Evolutionary conservation across 1,140 invertebrate genomes (phyloP), one percentile per base, ranked within the genome.

Genomic region (Mamestra configurata): DNA sequence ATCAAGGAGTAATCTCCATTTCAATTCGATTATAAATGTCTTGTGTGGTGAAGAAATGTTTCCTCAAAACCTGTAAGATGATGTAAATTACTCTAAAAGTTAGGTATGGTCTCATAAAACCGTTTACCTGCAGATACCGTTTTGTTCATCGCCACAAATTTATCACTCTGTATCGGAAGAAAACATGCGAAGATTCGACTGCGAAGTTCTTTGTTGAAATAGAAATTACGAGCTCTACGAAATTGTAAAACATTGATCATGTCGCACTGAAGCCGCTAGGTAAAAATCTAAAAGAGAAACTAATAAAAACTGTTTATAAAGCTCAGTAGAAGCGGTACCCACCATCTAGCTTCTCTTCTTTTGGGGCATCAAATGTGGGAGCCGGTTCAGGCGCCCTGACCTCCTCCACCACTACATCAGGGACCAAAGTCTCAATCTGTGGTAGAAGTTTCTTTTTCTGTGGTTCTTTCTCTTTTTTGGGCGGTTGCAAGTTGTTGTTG

Each of bases 391-490:
- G 71, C 4, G 73, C 81, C 15, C 66, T 64, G 27, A 59, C 79
- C 66, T 88, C 82, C 13, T 88, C 84, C 31, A 66, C 81, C 22
- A 66, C 80, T 4, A 55, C 77, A 49, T 88, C 79, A 7, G 72
- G 10, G 7, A 77, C 43, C 11, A 57, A 53, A 7, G 66, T 78
- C 70, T 85, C 79, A 46, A 73, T 77, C 20, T 90, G 86, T 51
- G 85, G 84, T 53, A 84, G 71, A 11, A 57, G 61, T 85, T 96
- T 96, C 78, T 96, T 96, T 85, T 95, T 96, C 86, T 95, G 96
- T 76, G 89, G 82, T 64, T 96, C 95, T 80, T 95, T 95, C n/a
- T 95, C 93, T 90, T 95, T 96, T 57, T 93, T 92, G 13, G 83
- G 83, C 5, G 80, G 84, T 57, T 89, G 89, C 53, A 81, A 61